Percentiles rank a stretch among this genome's conserved stretches.
phyloP scores from a whole-genome alignment of 2,113 vertebrate species.

The Indicator maculatus region DNA sequence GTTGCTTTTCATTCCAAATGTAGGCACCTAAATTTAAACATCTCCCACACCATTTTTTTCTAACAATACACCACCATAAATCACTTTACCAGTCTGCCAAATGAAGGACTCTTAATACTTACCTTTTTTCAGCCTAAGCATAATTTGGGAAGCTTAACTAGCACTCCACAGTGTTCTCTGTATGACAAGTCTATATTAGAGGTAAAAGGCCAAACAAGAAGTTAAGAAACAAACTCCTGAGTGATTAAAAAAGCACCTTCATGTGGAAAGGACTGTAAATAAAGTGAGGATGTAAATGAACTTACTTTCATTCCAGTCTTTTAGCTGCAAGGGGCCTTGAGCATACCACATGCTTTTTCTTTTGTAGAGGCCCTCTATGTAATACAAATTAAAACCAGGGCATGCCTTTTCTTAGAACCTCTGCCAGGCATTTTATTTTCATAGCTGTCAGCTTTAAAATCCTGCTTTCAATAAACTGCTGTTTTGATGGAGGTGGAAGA shows the following conservation, averaged over 20 bases:
- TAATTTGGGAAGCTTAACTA: background rate
- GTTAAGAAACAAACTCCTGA: background rate
- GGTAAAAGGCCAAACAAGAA: background rate
- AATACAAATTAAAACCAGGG: slow-evolving; percentile 58
- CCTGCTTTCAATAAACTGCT: background rate
- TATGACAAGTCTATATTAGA: background rate
- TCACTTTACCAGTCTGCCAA: background rate
- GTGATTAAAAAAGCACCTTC: slow-evolving; percentile 4
- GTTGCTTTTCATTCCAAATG: background rate
- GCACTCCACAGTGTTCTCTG: background rate
- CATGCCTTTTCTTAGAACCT: slow-evolving; percentile 38
- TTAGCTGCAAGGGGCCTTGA: background rate
- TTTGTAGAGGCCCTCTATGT: slow-evolving; percentile 10
- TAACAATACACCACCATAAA: background rate
- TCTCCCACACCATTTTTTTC: background rate
- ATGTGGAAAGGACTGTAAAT: background rate
- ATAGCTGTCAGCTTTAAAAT: slow-evolving; percentile 35
- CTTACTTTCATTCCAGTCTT: background rate
- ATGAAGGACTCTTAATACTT: background rate
- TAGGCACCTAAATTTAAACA: background rate
- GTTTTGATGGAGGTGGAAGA: slow-evolving; percentile 5
- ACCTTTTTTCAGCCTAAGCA: background rate
- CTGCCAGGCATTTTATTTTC: slow-evolving; percentile 47
- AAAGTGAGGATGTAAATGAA: slow-evolving; percentile 6
- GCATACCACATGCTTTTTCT: slow-evolving; percentile 52